These are phyloP conservation scores for Ceratotherium simum DNA, from an alignment of 2,113 vertebrate species.

Conservation along the genomic window DNA sequence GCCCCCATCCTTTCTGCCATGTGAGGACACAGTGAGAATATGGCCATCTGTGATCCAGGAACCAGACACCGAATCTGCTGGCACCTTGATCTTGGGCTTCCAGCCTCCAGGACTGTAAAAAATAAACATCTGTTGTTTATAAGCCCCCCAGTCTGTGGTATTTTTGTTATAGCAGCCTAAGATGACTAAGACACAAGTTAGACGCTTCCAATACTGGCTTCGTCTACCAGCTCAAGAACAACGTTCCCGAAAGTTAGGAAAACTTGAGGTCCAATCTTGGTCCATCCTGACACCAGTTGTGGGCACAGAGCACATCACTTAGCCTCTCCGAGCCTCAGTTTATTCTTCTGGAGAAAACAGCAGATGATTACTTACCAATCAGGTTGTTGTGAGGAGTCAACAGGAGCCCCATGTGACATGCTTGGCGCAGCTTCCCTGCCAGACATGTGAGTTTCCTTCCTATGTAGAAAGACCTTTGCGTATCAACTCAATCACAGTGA, in stretches of 20 bases:
- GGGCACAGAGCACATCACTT: rapidly evolving
- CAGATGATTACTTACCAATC: neutral
- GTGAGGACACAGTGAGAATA: neutral
- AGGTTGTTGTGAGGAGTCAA: too few species aligned
- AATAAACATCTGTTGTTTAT: too few species aligned
- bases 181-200: neutral
- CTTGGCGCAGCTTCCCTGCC: rapidly evolving
- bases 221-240: neutral
- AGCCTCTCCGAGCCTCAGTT: neutral
- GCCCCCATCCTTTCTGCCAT: neutral
- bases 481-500: rapidly evolving
- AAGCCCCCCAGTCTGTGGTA: rapidly evolving
- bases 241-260: neutral
- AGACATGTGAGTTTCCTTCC: rapidly evolving
- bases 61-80: rapidly evolving
- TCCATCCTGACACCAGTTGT: neutral
- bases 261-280: neutral
- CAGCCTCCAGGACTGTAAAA: neutral
- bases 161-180: neutral
- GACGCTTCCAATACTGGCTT: neutral
- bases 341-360: neutral
- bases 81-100: neutral
- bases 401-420: neutral
- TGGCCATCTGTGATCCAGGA: rapidly evolving
- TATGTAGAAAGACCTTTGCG: rapidly evolving